Conservation (phyloP, 2,797 vertebrate genomes). For the Ceryle rudis region DNA sequence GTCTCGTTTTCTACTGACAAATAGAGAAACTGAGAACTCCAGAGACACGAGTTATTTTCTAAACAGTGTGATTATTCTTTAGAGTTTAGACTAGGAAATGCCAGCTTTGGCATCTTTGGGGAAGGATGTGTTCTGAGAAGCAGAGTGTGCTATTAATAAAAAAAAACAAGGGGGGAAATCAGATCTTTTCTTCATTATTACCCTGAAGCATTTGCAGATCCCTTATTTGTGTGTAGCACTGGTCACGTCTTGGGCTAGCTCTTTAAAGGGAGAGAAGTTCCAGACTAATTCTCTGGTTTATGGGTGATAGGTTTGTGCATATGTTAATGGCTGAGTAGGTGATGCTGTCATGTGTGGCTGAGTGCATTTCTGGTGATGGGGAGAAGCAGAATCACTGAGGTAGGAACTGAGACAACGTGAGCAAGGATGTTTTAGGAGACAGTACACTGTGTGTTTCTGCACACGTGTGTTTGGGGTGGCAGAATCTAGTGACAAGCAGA, state of each 20-base stretch:
- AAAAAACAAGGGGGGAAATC: not conserved
- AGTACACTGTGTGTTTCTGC: not conserved
- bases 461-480: too few relatives aligned
- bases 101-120: not conserved
- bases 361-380: not conserved
- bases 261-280: not conserved
- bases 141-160: not conserved
- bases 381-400: not conserved
- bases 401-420: not conserved
- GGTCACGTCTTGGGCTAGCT: not conserved
- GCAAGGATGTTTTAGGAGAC: not conserved
- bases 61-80: slow-evolving; percentile 37
- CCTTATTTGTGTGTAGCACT: not conserved
- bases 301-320: not conserved
- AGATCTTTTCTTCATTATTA: not conserved
- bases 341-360: not conserved
- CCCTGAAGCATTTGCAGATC: not conserved
- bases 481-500: not conserved
- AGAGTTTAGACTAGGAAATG: slow-evolving; percentile 25
- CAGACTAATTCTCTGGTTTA: not conserved
- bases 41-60: slow-evolving; percentile 46
- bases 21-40: slow-evolving; percentile 57
- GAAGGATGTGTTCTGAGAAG: not conserved
- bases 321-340: not conserved
- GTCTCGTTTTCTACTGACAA: slow-evolving; percentile 58